Percentiles rank a stretch among this genome's conserved stretches.
Evolutionary conservation across 1,140 invertebrate genomes (phyloP).

Genomic region (Matsumurasca onukii): DNA sequence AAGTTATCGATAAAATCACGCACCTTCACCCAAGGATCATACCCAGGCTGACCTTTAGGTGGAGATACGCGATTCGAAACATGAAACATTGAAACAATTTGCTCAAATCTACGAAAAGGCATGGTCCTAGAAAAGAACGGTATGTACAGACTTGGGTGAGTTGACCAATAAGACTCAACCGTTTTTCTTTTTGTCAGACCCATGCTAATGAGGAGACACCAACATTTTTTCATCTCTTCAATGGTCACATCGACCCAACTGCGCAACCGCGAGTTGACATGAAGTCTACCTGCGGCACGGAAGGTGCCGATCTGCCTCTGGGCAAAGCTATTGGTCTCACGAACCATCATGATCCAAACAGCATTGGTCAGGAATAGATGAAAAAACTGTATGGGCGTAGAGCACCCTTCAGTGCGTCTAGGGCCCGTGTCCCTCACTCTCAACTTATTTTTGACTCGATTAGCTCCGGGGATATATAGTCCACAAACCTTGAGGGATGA

Average conservation of each 20-base stretch:
- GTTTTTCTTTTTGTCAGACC: conserved; percentile 11
- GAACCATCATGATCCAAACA: background rate
- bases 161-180: conserved; percentile 13
- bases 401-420: no score
- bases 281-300: no score
- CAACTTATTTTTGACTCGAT: no score
- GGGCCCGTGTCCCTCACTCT: background rate
- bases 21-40: conserved; percentile 26
- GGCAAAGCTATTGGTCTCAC: no score
- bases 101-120: conserved; percentile 11
- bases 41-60: conserved; percentile 17
- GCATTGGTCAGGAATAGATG: background rate
- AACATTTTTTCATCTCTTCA: conserved; percentile 23
- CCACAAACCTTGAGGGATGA: no score
- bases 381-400: background rate
- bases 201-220: conserved; percentile 18
- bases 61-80: background rate
- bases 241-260: conserved; percentile 18
- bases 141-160: background rate
- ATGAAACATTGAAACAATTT: conserved; percentile 8
- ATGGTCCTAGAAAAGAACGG: conserved; percentile 23
- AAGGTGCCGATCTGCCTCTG: no score
- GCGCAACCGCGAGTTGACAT: no score
- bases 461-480: no score
- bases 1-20: conserved; percentile 11